A percentile compares a stretch with the other conserved stretches of the same genome.
phyloP scores from a whole-genome alignment of 2,797 vertebrate species.

The Melanotaenia nigrans region DNA sequence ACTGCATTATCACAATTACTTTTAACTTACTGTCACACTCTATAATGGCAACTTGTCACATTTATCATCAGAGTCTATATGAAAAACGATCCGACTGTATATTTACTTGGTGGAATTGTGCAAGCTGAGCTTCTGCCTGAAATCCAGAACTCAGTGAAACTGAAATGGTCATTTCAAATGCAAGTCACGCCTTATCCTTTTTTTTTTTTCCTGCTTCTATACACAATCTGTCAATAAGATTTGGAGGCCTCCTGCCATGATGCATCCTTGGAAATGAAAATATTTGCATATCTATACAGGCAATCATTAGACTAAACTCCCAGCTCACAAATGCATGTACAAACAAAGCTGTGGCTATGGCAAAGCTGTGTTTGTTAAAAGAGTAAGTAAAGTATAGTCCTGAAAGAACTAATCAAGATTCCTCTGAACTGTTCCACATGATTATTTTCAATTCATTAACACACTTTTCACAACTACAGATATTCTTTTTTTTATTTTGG shows the following conservation, averaged over 20 bases:
- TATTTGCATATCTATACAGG: slow-evolving; percentile 36
- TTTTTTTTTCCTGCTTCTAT: neutral
- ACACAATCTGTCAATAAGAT: slow-evolving; percentile 2
- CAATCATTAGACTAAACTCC: slow-evolving; percentile 42
- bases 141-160: neutral
- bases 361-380: neutral
- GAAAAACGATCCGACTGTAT: neutral
- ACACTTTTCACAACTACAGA: neutral
- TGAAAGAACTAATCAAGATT: neutral
- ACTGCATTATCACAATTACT: neutral
- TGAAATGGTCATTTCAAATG: neutral
- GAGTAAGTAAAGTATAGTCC: neutral
- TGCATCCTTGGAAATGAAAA: slow-evolving; percentile 30
- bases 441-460: neutral
- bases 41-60: neutral
- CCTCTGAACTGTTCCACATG: neutral
- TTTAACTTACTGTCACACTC: neutral
- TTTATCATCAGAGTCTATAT: neutral
- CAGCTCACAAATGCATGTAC: neutral
- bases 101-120: neutral
- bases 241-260: neutral
- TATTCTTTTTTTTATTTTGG: neutral
- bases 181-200: neutral
- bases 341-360: neutral
- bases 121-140: neutral